Evolutionary conservation across 2,888 invertebrate genomes (phyloP), one percentile per base, ranked within the genome.

Genomic region (Trissonchulus sp.): DNA sequence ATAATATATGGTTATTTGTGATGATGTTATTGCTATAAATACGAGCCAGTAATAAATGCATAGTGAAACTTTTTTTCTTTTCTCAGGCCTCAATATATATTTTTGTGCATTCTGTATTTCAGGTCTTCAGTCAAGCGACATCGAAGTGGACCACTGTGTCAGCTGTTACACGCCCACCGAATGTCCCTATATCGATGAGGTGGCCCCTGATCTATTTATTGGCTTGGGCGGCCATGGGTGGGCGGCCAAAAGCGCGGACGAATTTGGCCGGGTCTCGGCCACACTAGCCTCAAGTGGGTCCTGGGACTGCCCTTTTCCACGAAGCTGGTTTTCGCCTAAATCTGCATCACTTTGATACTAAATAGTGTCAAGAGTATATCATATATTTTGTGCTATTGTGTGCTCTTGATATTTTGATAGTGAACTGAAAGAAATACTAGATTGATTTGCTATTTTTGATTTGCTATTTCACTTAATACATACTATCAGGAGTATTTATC

Each of bases 221-320:
- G 34, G 71, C 36, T 69, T 69, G 34, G 71, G 35, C 23, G 71
- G 71, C 34, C 30, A 72, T 63, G 73, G 73, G 2, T 72, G 23
- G 23, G 73, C 73, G 30, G 73, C 73, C 36, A 72, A 72, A 72
- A 60, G 60, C 3, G 2, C 8, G 8, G 73, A 72, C 60, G 73
- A 72, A 31, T n/a, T 72, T 2, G 73, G 73, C n/a, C 35, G 73
- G 2, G 30, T 72, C 2, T 23, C 28, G 31, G 73, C 73, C 2
- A 30, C 31, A 2, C 28, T 72, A 33, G 35, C 73, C 8, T 28
- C n/a, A 2, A 30, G 31, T 15, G 73, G 37, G 3, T 15, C 15
- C n/a, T 69, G 71, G 71, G 71, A 69, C 37, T 31, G 28, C n/a
- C 71, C 71, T 15, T 69, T 69, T 69, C 71, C 71, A 18, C 23